A percentile compares a stretch with the other conserved stretches of the same genome.
Conservation (phyloP, 2,797 vertebrate species). For the Helarctos malayanus region DNA sequence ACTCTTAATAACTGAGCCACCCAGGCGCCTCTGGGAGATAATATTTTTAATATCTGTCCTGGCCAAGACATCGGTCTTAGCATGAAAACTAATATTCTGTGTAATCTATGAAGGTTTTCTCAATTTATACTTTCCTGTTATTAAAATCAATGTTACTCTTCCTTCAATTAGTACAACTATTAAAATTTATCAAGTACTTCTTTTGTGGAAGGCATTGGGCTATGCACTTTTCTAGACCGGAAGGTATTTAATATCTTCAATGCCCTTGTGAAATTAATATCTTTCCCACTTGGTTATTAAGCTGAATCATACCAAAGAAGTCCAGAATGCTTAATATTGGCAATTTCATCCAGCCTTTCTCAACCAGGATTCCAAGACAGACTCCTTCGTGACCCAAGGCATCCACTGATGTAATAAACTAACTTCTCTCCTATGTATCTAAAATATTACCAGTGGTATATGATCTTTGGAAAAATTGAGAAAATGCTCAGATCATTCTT, state of each 20-base stretch:
- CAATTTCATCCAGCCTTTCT: not conserved
- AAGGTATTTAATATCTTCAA: not conserved
- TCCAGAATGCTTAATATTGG: not conserved
- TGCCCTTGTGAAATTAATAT: not conserved
- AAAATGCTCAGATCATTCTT: not conserved
- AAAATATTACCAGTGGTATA: not conserved
- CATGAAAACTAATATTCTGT: not conserved
- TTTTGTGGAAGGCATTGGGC: not conserved
- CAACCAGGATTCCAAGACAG: not conserved
- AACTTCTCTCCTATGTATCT: not conserved
- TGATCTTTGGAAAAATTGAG: not conserved
- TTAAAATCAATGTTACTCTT: not conserved
- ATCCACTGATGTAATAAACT: not conserved
- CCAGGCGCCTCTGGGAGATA: not conserved
- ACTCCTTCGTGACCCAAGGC: not conserved
- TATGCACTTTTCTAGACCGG: not conserved
- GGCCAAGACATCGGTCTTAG: not conserved
- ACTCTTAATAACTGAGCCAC: too few species aligned
- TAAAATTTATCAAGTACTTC: not conserved
- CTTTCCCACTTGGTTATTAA: not conserved
- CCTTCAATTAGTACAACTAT: not conserved
- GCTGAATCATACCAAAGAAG: not conserved
- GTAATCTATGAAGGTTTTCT: not conserved
- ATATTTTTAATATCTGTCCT: constrained; percentile 1
- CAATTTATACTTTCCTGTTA: not conserved